Evolutionary conservation across 2,888 invertebrate genomes (phyloP), one percentile per base, ranked within the genome.

Genomic region (Hipparchia semele): DNA sequence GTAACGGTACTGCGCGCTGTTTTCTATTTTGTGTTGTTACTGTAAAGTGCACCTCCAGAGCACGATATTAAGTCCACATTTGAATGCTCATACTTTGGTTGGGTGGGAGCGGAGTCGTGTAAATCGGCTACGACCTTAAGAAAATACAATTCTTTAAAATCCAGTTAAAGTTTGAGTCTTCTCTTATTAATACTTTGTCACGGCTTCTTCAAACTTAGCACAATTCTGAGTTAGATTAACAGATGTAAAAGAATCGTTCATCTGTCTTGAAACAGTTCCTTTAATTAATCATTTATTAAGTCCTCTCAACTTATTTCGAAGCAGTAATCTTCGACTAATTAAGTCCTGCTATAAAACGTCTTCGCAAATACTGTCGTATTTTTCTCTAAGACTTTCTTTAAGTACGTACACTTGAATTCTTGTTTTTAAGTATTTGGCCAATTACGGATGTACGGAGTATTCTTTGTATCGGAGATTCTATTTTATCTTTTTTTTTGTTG

Each of bases 271-370:
- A 54, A 54, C 54, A 54, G 66, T 39, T 39, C 54, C 39, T 54
- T 54, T 66, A 33, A 54, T 66, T 54, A 66, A 66, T 66, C n/a
- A 66, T 66, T 66, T 39, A 66, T 46, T 64, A 64, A 64, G 51
- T 13, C 64, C 9, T 64, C 51, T 51, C 9, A 64, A 23, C 51
- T 49, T 49, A n/a, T 64, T 23, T 13, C 56, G 56, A 56, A 56
- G 56, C n/a, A 51, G 46, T 51, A 10, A 51, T 64, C 10, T 23
- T 61, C n/a, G 8, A 3, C 59, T 61, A 61, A 61, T 61, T 45
- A 45, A 61, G 60, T 45, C 45, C 33, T 45, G 9, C 64, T 51
- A 23, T 51, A 61, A 61, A 61, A 56, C 13, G 33, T 39, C n/a
- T 46, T 54, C 39, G 33, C n/a, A 53, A 66, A 66, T 12, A 51